Evolutionary conservation across 2,797 vertebrate species (phyloP).

Genomic region (Tangara arthus): DNA sequence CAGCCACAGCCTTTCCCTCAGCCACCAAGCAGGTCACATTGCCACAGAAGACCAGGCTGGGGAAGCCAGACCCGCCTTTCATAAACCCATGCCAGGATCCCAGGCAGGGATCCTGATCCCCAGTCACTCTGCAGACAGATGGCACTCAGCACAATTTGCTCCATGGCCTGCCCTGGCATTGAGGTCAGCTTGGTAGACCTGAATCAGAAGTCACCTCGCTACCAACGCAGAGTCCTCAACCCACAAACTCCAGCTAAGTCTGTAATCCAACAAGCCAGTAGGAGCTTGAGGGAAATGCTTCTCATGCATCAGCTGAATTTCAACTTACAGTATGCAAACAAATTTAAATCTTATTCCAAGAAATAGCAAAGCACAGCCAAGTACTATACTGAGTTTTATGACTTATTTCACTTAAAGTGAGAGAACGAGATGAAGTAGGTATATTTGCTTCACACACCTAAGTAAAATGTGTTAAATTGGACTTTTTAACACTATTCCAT

Average conservation of each 20-base stretch:
- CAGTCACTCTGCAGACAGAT: accelerated
- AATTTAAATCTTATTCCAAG: neutral
- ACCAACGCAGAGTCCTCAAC: neutral
- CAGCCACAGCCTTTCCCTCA: neutral
- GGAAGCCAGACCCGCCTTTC: neutral
- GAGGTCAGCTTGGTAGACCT: neutral
- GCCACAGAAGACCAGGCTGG: neutral
- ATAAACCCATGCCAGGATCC: neutral
- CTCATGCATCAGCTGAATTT: neutral
- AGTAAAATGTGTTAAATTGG: neutral
- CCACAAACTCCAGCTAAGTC: neutral
- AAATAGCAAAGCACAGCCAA: neutral
- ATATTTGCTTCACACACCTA: neutral
- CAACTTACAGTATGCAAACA: neutral
- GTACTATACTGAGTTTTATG: neutral
- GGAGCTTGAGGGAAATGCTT: neutral
- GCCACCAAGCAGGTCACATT: neutral
- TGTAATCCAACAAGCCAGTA: neutral
- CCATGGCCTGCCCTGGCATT: neutral
- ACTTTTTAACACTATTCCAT: neutral
- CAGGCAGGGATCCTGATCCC: neutral
- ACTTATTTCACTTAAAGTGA: neutral
- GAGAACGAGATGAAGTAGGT: neutral
- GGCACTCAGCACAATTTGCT: neutral
- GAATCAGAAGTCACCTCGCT: neutral